Evolutionary conservation across 1,140 invertebrate genomes (phyloP).

Genomic region (Orussus abietinus): DNA sequence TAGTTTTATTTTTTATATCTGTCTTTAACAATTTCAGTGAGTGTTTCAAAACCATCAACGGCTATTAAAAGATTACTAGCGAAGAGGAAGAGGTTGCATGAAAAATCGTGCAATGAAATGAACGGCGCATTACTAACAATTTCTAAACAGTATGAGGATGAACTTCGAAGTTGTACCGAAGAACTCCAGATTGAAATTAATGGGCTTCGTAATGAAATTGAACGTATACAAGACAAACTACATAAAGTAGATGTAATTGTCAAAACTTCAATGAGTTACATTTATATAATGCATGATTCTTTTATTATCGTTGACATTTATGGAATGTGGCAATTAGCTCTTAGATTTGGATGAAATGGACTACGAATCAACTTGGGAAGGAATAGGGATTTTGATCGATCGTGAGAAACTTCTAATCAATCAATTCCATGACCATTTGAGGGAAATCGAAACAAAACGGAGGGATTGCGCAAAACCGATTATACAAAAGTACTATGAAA

Average conservation of each 20-base stretch:
- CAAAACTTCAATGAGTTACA: not conserved
- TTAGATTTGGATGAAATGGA: not conserved
- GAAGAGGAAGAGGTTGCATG: slow-evolving; percentile 5
- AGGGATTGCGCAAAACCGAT: not conserved
- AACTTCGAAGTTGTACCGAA: not conserved
- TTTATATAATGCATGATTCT: not conserved
- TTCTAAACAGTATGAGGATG: too few relatives aligned
- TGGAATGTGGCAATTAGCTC: slow-evolving; percentile 2
- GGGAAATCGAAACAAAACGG: slow-evolving; percentile 10
- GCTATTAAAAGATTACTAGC: slow-evolving; percentile 8
- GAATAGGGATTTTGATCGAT: not conserved
- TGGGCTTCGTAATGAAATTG: not conserved
- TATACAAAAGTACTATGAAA: slow-evolving; percentile 17
- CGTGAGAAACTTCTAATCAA: slow-evolving; percentile 5
- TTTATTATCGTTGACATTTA: not conserved
- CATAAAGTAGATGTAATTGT: slow-evolving; percentile 6
- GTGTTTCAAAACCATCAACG: slow-evolving; percentile 18
- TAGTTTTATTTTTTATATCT: too few relatives aligned
- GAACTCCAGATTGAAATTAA: slow-evolving; percentile 7
- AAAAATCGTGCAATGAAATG: too few relatives aligned
- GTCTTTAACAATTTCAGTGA: slow-evolving; percentile 4
- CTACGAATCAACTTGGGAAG: slow-evolving; percentile 6
- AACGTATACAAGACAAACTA: slow-evolving; percentile 3
- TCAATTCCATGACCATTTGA: slow-evolving; percentile 6
- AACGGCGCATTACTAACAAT: too few relatives aligned